A percentile compares a stretch with the other conserved stretches of the same genome.
phyloP scores from a whole-genome alignment of 1,140 invertebrate species.

The Stegodyphus mimosarum region DNA sequence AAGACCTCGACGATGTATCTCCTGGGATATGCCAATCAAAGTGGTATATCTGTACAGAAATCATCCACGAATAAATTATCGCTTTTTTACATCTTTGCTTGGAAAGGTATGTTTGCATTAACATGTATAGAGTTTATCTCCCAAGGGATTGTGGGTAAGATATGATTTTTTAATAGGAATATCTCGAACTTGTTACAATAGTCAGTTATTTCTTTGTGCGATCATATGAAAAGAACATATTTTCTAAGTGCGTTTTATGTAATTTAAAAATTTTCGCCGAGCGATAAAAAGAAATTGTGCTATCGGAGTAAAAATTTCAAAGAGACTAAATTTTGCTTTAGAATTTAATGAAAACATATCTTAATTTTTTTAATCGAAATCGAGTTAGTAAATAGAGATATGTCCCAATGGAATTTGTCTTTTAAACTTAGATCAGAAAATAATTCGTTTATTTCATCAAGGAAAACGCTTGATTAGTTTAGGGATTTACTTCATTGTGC shows the following conservation, averaged over 20 bases:
- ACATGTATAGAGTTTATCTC: slow-evolving; percentile 14
- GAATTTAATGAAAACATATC: background rate
- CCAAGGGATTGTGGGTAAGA: slow-evolving; percentile 13
- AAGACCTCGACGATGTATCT: background rate
- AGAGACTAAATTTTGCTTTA: background rate
- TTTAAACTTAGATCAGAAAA: no score
- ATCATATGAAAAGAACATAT: no score
- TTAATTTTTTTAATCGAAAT: background rate
- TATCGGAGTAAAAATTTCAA: background rate
- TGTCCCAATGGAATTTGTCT: background rate
- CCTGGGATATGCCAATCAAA: background rate
- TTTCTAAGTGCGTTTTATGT: no score
- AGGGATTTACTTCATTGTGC: no score
- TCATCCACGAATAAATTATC: no score
- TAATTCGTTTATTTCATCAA: no score
- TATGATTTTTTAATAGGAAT: background rate
- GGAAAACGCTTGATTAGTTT: no score
- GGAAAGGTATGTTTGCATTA: background rate
- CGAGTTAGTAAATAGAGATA: background rate
- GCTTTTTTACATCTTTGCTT: no score
- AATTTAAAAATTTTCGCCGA: no score
- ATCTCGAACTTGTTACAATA: slow-evolving; percentile 4
- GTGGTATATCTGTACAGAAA: background rate
- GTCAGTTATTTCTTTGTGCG: background rate
- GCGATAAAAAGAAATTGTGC: no score